Percentiles rank a stretch among this genome's conserved stretches.
phyloP scores from a whole-genome alignment of 2,888 invertebrate genomes.

The Orchesella flavescens region DNA sequence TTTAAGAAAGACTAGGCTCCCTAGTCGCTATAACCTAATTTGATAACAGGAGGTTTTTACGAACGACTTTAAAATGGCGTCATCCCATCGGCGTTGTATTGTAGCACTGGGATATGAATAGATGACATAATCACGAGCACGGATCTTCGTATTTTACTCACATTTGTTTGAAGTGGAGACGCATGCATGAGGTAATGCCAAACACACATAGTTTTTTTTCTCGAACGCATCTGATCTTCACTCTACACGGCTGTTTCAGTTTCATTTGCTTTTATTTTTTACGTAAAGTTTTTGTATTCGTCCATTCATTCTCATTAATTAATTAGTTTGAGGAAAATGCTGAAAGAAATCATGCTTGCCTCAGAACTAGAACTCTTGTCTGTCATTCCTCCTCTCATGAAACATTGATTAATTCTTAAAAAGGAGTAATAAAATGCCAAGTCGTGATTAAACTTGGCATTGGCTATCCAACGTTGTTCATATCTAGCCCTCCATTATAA shows the following conservation, averaged over 20 bases:
- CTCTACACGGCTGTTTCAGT: background rate
- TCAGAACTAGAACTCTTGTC: too few relatives aligned
- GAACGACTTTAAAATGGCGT: background rate
- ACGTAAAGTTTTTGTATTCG: too few relatives aligned
- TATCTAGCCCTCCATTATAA: too few relatives aligned
- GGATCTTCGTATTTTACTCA: constrained; percentile 7
- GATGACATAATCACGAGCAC: constrained; percentile 4
- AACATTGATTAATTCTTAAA: background rate
- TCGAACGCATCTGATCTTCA: background rate
- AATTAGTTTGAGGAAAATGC: constrained; percentile 8
- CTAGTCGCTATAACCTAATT: background rate
- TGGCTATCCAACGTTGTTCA: background rate
- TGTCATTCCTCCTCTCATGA: background rate
- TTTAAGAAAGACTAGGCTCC: background rate
- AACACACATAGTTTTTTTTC: background rate
- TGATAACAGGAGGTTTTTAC: background rate
- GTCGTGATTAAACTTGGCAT: constrained; percentile 18
- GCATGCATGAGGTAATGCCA: background rate
- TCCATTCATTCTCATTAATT: background rate
- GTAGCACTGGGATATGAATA: background rate
- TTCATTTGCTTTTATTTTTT: background rate
- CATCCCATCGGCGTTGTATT: background rate
- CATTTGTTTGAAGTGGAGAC: background rate
- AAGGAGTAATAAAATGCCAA: background rate
- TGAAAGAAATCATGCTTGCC: background rate